Percentiles rank a stretch among this genome's conserved stretches.
Evolutionary conservation across 2,113 vertebrate genomes (phyloP).

Genomic region (Carassius carassius): DNA sequence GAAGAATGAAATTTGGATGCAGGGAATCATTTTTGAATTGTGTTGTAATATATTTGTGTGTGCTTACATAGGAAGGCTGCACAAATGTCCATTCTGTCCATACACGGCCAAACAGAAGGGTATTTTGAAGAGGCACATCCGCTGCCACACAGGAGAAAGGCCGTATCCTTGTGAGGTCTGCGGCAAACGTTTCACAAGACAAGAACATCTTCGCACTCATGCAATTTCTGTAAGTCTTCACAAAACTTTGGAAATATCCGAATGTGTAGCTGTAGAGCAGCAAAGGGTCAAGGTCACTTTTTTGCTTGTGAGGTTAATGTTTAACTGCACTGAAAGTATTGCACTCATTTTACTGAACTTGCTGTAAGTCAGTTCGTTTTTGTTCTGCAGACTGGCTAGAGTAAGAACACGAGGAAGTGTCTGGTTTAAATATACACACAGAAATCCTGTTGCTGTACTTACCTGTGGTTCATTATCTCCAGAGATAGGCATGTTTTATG

Average conservation of each 20-base stretch:
- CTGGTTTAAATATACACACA: background rate
- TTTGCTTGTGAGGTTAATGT: background rate
- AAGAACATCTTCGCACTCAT: slow-evolving; percentile 95
- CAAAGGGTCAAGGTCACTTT: background rate
- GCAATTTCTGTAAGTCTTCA: slow-evolving; percentile 86
- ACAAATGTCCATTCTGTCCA: slow-evolving; percentile 95
- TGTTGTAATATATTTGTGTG: slow-evolving; percentile 64
- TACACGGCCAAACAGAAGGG: slow-evolving; percentile 98
- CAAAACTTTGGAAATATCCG: background rate
- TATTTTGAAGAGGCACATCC: slow-evolving; percentile 94
- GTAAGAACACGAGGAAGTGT: background rate
- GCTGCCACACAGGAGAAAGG: slow-evolving; percentile 93
- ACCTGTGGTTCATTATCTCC: background rate
- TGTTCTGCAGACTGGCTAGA: background rate
- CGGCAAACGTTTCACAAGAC: slow-evolving; percentile 92
- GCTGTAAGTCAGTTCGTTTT: background rate
- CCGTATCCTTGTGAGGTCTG: slow-evolving; percentile 95
- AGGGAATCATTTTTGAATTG: background rate
- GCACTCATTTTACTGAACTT: background rate
- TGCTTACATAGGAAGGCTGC: slow-evolving; percentile 86
- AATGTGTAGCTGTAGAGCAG: background rate
- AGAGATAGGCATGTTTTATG: background rate
- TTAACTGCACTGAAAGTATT: background rate
- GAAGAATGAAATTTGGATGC: background rate
- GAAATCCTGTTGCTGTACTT: background rate